A percentile compares a stretch with the other conserved stretches of the same genome.
Evolutionary conservation across 2,888 invertebrate species (phyloP).

Genomic region (Thymelicus lineola): DNA sequence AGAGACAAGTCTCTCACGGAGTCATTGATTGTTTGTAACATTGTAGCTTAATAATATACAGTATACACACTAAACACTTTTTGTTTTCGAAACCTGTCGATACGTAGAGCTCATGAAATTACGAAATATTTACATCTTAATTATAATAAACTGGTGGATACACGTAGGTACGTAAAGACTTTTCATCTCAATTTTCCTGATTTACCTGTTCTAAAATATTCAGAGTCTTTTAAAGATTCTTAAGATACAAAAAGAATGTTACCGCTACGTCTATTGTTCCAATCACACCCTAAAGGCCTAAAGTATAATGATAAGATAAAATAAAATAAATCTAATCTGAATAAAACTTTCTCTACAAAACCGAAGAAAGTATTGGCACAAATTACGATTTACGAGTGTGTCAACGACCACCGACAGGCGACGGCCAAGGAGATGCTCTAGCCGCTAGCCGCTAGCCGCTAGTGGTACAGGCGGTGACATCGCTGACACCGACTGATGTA

Average conservation of each 20-base stretch:
- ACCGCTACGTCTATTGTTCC: background rate
- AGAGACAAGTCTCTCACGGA: constrained; percentile 19
- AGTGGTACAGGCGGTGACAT: constrained; percentile 17
- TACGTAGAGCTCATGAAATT: too few relatives aligned
- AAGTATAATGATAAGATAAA: constrained; percentile 19
- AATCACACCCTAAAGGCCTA: constrained; percentile 11
- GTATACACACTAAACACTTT: too few relatives aligned
- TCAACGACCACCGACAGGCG: background rate
- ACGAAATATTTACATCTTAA: too few relatives aligned
- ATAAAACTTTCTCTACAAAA: constrained; percentile 27
- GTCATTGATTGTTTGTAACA: background rate
- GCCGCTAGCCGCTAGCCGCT: too few relatives aligned
- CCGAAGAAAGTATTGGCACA: constrained; percentile 32
- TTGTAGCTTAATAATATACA: too few relatives aligned
- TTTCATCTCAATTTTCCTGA: too few relatives aligned
- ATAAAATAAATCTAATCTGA: constrained; percentile 25
- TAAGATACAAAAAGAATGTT: background rate
- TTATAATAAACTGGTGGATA: too few relatives aligned
- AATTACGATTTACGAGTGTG: constrained; percentile 30
- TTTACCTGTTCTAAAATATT: too few relatives aligned
- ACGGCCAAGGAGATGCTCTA: background rate
- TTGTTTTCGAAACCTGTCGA: background rate
- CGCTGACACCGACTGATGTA: background rate
- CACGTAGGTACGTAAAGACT: too few relatives aligned
- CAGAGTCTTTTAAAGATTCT: too few relatives aligned